Evolutionary conservation across 2,888 invertebrate species (phyloP), one percentile per base, ranked within the genome.

Genomic region (Drosophila kuntzei): DNA sequence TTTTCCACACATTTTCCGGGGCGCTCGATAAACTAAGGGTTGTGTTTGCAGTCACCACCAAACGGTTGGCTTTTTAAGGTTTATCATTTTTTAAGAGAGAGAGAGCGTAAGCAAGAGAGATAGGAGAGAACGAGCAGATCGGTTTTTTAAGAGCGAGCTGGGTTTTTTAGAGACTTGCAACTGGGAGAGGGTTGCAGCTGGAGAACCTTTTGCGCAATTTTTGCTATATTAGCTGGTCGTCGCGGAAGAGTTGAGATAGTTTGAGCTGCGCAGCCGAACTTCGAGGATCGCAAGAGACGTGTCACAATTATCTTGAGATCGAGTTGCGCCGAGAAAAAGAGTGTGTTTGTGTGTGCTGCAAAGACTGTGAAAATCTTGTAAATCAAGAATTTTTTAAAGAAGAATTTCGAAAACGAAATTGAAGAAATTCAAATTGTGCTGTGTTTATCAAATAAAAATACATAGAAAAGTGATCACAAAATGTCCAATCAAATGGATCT

Each of bases 401-500:
- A 60, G 39, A 64, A 60, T 61, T 60, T 73, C 25, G 12, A 34
- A 18, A 51, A 53, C 46, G 18, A 63, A 58, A 54, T 32, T 18
- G 5, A 46, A 41, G 20, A 50, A 50, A 65, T 55, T 5, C 49
- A 32, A 46, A 39, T 43, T 16, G 73, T 79, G 76, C 57, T 65
- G 71, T 73, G 54, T 44, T 37, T 41, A 7, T 14, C 12, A n/a
- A 25, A 25, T 3, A 25, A 6, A 25, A 25, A 6, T 25, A 25
- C 7, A 41, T 27, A 49, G 3, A 41, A 51, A 76, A 78, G 65
- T 60, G 49, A 43, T 51, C 34, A 37, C 65, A 82, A 80, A 64
- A 91, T 91, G 91, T 89, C 91, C 36, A 89, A 89, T 57, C 91
- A 91, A 91, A 87, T 91, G 90, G 92, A 90, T 76, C 87, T 92